Base-by-base conservation (phyloP, 2,888 invertebrate species). In the Dorcus parallelipipedus region DNA sequence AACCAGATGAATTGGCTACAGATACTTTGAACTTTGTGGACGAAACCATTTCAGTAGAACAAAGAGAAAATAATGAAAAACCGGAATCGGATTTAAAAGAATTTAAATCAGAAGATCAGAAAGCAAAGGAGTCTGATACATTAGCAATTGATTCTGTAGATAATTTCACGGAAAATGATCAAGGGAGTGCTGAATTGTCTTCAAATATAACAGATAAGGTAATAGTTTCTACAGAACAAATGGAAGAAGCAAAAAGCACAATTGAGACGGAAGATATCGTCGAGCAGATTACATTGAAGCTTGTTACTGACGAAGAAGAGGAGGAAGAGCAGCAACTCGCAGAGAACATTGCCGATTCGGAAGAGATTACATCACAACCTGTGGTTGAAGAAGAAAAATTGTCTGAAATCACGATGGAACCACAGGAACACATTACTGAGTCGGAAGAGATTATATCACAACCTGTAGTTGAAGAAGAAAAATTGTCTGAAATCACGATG, bases 351-450 rank as follows among this genome's bases (percentile, higher is more conserved):
- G 14, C 14, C 14, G 14, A 14, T 2, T 14, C 47, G 9, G 45
- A n/a, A 47, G 20, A 47, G 26, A 47, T 14, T 47, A 20, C 6
- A 17, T 26, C 3, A 47, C 6, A 20, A 14, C 14, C 14, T 14
- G 14, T 14, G 14, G 7, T n/a, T 53, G 49, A 53, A 9, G 26
- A 39, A 33, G 23, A 40, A 54, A 50, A 14, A 14, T 14, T 43
- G 39, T 10, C 41, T 17, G 50, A 43, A 23, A 48, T 26, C 33
- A 8, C 23, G 9, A 3, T 3, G 38, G 38, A 33, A 43, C 42
- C 41, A 43, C 50, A 55, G 26, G 54, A 55, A 49, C 38, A 45
- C 23, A 42, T 38, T 38, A 42, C 49, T 8, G 59, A 59, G 48
- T 23, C 41, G 20, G 43, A 47, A 17, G 20, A 47, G n/a, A 47